Percentiles rank a stretch among this genome's conserved stretches.
phyloP scores from a whole-genome alignment of 2,888 invertebrate species.

The Parnassius glacialis region DNA sequence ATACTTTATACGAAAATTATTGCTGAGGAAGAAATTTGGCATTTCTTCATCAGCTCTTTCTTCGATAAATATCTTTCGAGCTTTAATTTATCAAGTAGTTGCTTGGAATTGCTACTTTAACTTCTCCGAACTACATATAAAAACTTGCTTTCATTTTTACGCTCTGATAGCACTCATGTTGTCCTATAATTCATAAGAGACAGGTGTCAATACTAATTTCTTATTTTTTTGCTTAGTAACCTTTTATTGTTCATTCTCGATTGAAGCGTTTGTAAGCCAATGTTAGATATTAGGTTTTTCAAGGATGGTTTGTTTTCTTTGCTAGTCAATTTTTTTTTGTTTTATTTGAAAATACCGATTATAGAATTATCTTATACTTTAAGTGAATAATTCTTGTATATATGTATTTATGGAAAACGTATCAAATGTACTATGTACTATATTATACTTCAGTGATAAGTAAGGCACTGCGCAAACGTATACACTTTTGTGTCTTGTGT shows the following conservation, averaged over 20 bases:
- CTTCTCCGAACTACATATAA: slow-evolving; percentile 5
- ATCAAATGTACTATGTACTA: no score
- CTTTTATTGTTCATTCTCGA: slow-evolving; percentile 12
- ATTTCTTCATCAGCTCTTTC: no score
- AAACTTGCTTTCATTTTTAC: slow-evolving; percentile 9
- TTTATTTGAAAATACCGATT: no score
- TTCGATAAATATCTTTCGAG: no score
- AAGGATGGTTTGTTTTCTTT: no score
- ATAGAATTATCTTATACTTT: slow-evolving; percentile 1
- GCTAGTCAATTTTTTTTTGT: no score
- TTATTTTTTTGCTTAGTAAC: slow-evolving; percentile 25
- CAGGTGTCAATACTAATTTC: slow-evolving; percentile 26
- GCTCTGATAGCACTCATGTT: neutral
- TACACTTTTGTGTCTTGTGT: no score
- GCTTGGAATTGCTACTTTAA: slow-evolving; percentile 3
- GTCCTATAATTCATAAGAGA: slow-evolving; percentile 9
- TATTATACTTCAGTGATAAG: no score
- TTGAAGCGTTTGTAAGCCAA: neutral
- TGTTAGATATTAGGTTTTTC: no score
- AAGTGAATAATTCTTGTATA: slow-evolving; percentile 17
- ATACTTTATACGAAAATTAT: no score
- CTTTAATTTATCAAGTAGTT: neutral
- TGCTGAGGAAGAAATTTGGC: no score
- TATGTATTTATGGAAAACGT: neutral
- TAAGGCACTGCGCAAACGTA: no score